Evolutionary conservation across 2,113 vertebrate genomes (phyloP).

Genomic region (Sylvilagus bachmani): DNA sequence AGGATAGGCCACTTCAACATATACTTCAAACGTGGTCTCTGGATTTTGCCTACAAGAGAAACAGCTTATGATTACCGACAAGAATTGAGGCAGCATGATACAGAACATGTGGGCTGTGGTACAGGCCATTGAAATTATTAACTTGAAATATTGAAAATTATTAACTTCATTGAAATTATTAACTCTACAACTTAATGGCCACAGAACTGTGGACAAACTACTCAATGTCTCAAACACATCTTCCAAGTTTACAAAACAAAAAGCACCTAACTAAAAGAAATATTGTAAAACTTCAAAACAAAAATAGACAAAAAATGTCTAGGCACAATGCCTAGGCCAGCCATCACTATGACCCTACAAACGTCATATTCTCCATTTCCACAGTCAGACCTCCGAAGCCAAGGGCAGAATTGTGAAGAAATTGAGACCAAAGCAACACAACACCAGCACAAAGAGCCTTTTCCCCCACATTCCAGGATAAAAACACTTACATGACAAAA

Average conservation of each 20-base stretch:
- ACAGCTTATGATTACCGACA: slow-evolving; percentile 52
- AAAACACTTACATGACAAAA: slow-evolving; percentile 5
- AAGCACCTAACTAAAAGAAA: slow-evolving; percentile 50
- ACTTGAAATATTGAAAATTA: neutral
- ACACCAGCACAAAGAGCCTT: slow-evolving; percentile 22
- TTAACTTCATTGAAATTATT: slow-evolving; percentile 22
- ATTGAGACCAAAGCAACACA: slow-evolving; percentile 51
- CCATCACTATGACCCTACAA: neutral
- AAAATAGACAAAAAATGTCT: neutral
- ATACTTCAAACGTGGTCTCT: slow-evolving; percentile 96
- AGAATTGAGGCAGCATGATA: neutral
- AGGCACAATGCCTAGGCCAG: slow-evolving; percentile 3
- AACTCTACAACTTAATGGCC: neutral
- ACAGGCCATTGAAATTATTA: slow-evolving; percentile 31
- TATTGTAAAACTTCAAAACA: slow-evolving; percentile 20
- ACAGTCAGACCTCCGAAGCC: slow-evolving; percentile 18
- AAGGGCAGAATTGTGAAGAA: neutral
- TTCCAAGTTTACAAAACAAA: slow-evolving; percentile 46
- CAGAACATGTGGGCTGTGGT: neutral
- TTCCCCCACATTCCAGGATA: neutral
- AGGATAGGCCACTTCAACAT: slow-evolving; percentile 93
- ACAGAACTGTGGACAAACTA: neutral
- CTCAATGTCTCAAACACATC: slow-evolving; percentile 25
- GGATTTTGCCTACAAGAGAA: slow-evolving; percentile 94
- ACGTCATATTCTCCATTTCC: slow-evolving; percentile 15